Evolutionary conservation across 2,113 vertebrate genomes (phyloP).

Genomic region (Diphyllodes magnificus): DNA sequence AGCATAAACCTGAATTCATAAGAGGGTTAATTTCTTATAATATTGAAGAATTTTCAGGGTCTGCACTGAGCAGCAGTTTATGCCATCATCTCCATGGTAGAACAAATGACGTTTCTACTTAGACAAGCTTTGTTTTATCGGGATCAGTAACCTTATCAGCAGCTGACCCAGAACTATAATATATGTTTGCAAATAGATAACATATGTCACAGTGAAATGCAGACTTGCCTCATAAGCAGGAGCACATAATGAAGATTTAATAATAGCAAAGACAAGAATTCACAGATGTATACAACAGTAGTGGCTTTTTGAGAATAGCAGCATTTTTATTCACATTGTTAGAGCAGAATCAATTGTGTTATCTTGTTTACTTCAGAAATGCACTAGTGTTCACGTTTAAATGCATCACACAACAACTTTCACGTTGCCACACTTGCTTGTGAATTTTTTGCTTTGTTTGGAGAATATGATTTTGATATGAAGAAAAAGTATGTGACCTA

Average conservation of each 20-base stretch:
- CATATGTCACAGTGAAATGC: slow-evolving; percentile 82
- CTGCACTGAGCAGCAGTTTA: slow-evolving; percentile 68
- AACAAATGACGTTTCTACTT: slow-evolving; percentile 88
- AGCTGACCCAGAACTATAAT: slow-evolving; percentile 88
- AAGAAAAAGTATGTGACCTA: neutral
- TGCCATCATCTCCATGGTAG: slow-evolving; percentile 74
- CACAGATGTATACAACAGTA: neutral
- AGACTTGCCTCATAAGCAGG: slow-evolving; percentile 66
- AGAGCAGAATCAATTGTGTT: neutral
- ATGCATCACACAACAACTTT: neutral
- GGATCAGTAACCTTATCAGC: slow-evolving; percentile 93
- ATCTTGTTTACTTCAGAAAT: neutral
- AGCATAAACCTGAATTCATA: neutral
- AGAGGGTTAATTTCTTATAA: neutral
- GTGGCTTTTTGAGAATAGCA: slow-evolving; percentile 11
- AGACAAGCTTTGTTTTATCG: slow-evolving; percentile 87
- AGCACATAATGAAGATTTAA: slow-evolving; percentile 70
- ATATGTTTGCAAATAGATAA: slow-evolving; percentile 75
- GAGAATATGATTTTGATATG: neutral
- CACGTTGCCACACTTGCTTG: neutral
- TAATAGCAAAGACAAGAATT: slow-evolving; percentile 45
- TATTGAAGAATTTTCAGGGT: slow-evolving; percentile 21
- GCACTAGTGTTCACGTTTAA: neutral
- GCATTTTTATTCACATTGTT: neutral
- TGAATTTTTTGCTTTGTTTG: slow-evolving; percentile 22